A percentile compares a stretch with the other conserved stretches of the same genome.
Evolutionary conservation across 2,113 vertebrate genomes (phyloP).

Genomic region (Poeciliopsis retropinna): DNA sequence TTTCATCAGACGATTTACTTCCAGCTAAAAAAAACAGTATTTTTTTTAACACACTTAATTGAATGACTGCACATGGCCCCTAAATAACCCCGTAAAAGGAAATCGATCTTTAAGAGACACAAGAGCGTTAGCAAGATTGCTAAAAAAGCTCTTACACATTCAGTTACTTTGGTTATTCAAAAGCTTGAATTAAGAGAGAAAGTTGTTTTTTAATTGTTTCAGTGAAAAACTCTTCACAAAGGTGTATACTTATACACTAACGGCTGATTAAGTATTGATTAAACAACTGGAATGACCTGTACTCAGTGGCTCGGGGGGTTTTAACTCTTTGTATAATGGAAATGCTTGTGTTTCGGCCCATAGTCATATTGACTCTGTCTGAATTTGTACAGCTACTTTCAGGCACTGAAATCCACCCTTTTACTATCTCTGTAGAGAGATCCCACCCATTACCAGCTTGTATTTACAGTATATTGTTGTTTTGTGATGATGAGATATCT

Average conservation of each 20-base stretch:
- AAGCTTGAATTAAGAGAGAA: conserved; percentile 37
- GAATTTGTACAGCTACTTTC: conserved; percentile 2
- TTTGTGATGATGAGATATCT: conserved; percentile 39
- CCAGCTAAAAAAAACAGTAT: conserved; percentile 26
- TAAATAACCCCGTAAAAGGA: conserved; percentile 38
- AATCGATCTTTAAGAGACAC: conserved; percentile 28
- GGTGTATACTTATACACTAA: conserved; percentile 10
- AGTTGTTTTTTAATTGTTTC: conserved; percentile 32
- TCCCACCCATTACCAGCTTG: conserved; percentile 31
- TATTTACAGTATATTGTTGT: conserved; percentile 50
- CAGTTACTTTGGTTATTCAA: conserved; percentile 41
- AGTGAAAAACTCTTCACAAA: conserved; percentile 9
- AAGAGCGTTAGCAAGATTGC: conserved; percentile 42
- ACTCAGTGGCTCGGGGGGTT: conserved; percentile 12
- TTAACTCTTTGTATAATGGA: conserved; percentile 21
- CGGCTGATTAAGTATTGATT: conserved; percentile 67
- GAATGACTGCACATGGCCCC: neutral
- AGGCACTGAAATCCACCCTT: neutral
- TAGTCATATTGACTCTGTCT: neutral
- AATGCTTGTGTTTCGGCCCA: neutral
- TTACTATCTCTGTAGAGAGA: neutral
- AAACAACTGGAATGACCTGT: conserved; percentile 34
- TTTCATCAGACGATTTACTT: conserved; percentile 47
- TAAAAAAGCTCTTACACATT: conserved; percentile 41
- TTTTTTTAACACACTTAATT: neutral